A percentile compares a stretch with the other conserved stretches of the same genome.
Conservation (phyloP, 2,797 vertebrate species). For the Crenichthys baileyi region DNA sequence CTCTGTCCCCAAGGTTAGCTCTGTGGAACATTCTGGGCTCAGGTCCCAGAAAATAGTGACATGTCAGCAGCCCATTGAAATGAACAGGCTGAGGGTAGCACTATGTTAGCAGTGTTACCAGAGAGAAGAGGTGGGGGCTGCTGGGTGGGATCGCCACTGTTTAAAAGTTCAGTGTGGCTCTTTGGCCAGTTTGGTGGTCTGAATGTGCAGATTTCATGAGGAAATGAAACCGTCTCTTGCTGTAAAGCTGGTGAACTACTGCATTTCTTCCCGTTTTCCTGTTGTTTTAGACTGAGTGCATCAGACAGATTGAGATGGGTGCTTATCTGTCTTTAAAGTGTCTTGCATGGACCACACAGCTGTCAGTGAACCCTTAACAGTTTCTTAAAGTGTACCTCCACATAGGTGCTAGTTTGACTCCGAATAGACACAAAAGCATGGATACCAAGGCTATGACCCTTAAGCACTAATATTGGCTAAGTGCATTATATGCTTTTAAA, state of each 20-base stretch:
- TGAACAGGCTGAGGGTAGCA: slow-evolving; percentile 84
- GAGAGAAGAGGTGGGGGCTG: slow-evolving; percentile 42
- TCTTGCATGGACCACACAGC: neutral
- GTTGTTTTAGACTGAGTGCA: neutral
- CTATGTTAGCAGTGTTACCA: slow-evolving; percentile 73
- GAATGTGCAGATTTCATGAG: slow-evolving; percentile 12
- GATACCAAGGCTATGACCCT: too few relatives aligned
- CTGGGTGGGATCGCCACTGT: slow-evolving; percentile 50
- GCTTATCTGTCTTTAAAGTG: neutral
- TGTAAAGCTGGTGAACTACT: slow-evolving; percentile 1
- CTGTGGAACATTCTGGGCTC: slow-evolving; percentile 85
- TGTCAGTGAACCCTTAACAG: neutral
- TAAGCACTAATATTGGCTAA: neutral
- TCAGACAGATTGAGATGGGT: neutral
- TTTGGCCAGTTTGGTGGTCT: slow-evolving; percentile 63
- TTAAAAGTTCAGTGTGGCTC: slow-evolving; percentile 60
- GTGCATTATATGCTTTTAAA: neutral
- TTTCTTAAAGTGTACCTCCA: neutral
- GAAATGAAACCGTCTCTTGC: slow-evolving; percentile 5
- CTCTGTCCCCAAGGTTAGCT: slow-evolving; percentile 77
- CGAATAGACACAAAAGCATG: neutral
- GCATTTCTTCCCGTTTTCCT: neutral
- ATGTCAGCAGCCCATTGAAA: slow-evolving; percentile 86
- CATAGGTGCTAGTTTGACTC: slow-evolving; percentile 6
- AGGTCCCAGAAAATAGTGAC: slow-evolving; percentile 84